Evolutionary conservation across 2,888 invertebrate genomes (phyloP), one percentile per base, ranked within the genome.

Genomic region (Rhynchonema sp.): DNA sequence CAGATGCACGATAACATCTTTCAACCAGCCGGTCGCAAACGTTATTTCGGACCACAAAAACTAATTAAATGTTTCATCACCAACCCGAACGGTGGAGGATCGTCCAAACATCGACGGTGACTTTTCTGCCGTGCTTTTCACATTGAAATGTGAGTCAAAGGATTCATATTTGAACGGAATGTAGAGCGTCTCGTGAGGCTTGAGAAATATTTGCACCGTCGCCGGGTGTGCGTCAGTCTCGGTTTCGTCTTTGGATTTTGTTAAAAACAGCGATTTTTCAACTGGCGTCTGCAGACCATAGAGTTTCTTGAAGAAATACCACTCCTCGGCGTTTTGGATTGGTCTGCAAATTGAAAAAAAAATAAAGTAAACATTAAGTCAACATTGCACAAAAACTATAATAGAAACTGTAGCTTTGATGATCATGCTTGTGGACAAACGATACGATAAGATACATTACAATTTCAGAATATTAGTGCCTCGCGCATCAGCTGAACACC

Each of bases 171-270:
- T 74, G 65, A 76, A 74, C 3, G 75, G 75, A 55, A 76, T 69
- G 61, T 73, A 65, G 49, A 75, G 71, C 1, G 67, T 69, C 66
- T 76, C 75, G 60, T 74, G 74, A 22, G 75, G 71, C 56, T 73
- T 64, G 22, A 75, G 67, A 65, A 74, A 74, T 28, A 76, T 67
- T 54, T 54, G 54, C 17, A 27, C 25, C 13, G 26, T 25, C 28
- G 26, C 13, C 23, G 49, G 38, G 38, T 38, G 38, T 38, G 23
- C 49, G 49, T 49, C n/a, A n/a, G 3, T 49, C 20, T 49, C 6
- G 23, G 9, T n/a, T 20, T 49, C 13, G 23, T 49, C n/a, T n/a
- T 49, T n/a, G n/a, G 23, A 13, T 52, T 6, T 27, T 54, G 27
- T 27, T 27, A 54, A 9, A 9, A 54, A 28, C 54, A 54, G 3